Evolutionary conservation across 2,797 vertebrate species (phyloP).

Genomic region (Micropoecilia bifurca): DNA sequence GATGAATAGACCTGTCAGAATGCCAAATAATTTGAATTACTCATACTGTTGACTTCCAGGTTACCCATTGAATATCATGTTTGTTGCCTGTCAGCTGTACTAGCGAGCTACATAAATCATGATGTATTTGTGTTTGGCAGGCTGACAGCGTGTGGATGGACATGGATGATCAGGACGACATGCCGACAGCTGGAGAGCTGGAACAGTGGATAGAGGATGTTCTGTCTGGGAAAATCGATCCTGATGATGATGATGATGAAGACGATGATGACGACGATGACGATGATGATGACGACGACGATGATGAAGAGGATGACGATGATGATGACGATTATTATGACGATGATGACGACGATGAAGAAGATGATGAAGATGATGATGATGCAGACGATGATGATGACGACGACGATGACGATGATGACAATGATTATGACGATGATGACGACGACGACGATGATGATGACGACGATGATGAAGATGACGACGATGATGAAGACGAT

Average conservation of each 20-base stretch:
- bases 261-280: conserved; percentile 54
- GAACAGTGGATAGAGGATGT: conserved; percentile 92
- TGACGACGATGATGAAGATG: conserved; percentile 35
- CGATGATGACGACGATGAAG: conserved; percentile 46
- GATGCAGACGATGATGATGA: conserved; percentile 35
- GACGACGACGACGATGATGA: conserved; percentile 61
- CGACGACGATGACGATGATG: conserved; percentile 49
- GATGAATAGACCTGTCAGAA: not conserved
- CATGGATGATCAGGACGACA: conserved; percentile 90
- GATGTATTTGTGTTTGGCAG: conserved; percentile 62
- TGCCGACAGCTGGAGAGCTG: conserved; percentile 87
- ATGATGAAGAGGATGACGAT: conserved; percentile 53
- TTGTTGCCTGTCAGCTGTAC: not conserved
- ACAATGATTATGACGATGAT: conserved; percentile 42
- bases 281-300: conserved; percentile 47
- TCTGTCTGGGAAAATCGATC: conserved; percentile 88
- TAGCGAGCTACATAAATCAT: not conserved
- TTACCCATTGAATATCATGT: not conserved
- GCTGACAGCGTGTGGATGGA: conserved; percentile 95
- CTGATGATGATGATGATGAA: conserved; percentile 78
- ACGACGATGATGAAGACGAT: conserved; percentile 49
- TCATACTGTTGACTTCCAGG: not conserved
- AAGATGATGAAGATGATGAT: conserved; percentile 52
- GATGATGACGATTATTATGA: conserved; percentile 57
- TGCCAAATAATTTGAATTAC: not conserved